Percentiles rank a stretch among this genome's conserved stretches.
phyloP scores from a whole-genome alignment of 2,113 vertebrate species.

The Oncorhynchus kisutch region DNA sequence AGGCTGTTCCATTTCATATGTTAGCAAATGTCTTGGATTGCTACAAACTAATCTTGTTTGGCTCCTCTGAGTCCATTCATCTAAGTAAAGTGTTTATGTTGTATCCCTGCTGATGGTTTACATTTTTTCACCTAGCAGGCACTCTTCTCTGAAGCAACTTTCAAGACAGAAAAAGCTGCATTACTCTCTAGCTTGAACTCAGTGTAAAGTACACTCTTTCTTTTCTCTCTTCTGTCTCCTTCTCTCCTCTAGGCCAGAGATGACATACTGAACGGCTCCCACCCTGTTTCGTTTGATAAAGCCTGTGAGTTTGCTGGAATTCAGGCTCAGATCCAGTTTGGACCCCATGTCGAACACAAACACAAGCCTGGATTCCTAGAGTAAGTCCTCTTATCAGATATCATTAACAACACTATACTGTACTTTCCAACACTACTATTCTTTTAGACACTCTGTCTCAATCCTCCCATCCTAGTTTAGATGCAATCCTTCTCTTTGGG shows the following conservation, averaged over 20 bases:
- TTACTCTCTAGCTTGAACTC: slow-evolving; percentile 2
- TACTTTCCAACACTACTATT: not conserved
- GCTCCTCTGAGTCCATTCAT: slow-evolving; percentile 16
- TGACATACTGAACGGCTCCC: slow-evolving; percentile 97
- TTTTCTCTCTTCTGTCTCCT: slow-evolving; percentile 2
- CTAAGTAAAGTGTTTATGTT: slow-evolving; percentile 7
- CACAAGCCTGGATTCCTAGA: slow-evolving; percentile 98
- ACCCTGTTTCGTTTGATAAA: slow-evolving; percentile 98
- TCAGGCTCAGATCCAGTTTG: slow-evolving; percentile 98
- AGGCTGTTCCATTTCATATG: slow-evolving; percentile 10
- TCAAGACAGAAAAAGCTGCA: slow-evolving; percentile 29
- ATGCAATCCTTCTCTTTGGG: slow-evolving; percentile 36
- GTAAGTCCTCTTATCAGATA: slow-evolving; percentile 73
- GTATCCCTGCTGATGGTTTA: slow-evolving; percentile 18
- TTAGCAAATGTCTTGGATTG: slow-evolving; percentile 22
- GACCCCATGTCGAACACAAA: slow-evolving; percentile 96
- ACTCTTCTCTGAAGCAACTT: slow-evolving; percentile 22
- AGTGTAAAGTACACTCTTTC: not conserved
- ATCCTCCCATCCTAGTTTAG: slow-evolving; percentile 10
- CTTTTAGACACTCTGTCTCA: not conserved
- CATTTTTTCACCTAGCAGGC: not conserved
- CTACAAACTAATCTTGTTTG: slow-evolving; percentile 34
- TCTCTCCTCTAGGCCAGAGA: slow-evolving; percentile 83
- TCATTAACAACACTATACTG: not conserved
- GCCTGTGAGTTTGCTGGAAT: slow-evolving; percentile 97